A percentile compares a stretch with the other conserved stretches of the same genome.
These are phyloP conservation scores for Phylloscopus whistleri DNA, from an alignment of 2,113 vertebrate species.

Conservation along the genomic window DNA sequence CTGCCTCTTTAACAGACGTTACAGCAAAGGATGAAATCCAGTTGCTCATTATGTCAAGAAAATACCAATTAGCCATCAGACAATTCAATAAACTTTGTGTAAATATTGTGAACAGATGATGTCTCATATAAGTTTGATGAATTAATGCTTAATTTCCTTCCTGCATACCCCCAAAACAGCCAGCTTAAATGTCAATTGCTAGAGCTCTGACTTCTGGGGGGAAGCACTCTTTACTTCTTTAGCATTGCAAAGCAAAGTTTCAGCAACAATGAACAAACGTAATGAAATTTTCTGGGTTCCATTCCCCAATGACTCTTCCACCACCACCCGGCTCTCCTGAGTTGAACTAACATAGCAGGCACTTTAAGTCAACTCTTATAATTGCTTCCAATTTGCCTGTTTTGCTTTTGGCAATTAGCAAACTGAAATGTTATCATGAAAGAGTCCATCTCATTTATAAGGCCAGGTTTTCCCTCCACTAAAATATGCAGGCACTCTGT, in stretches of 20 bases:
- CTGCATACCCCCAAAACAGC: background rate
- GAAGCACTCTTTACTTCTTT: conserved; percentile 39
- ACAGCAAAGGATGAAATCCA: conserved; percentile 47
- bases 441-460: conserved; percentile 80
- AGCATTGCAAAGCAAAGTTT: conserved; percentile 41
- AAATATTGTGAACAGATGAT: conserved; percentile 67
- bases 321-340: background rate
- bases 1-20: background rate
- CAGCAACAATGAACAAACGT: conserved; percentile 37
- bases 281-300: conserved; percentile 53
- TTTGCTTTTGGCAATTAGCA: conserved; percentile 83
- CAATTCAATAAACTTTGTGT: conserved; percentile 69
- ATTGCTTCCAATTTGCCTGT: conserved; percentile 82
- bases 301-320: conserved; percentile 16
- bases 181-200: conserved; percentile 38
- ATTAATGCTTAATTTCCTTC: conserved; percentile 62
- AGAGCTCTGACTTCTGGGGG: conserved; percentile 9
- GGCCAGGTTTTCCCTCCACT: conserved; percentile 71
- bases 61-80: conserved; percentile 69
- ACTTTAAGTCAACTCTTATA: conserved; percentile 73
- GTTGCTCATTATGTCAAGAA: conserved; percentile 70
- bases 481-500: conserved; percentile 83
- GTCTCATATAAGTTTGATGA: conserved; percentile 63
- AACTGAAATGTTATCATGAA: conserved; percentile 79
- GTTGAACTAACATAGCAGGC: conserved; percentile 46